Evolutionary conservation across 2,888 invertebrate genomes (phyloP).

Genomic region (Papilio gigon): DNA sequence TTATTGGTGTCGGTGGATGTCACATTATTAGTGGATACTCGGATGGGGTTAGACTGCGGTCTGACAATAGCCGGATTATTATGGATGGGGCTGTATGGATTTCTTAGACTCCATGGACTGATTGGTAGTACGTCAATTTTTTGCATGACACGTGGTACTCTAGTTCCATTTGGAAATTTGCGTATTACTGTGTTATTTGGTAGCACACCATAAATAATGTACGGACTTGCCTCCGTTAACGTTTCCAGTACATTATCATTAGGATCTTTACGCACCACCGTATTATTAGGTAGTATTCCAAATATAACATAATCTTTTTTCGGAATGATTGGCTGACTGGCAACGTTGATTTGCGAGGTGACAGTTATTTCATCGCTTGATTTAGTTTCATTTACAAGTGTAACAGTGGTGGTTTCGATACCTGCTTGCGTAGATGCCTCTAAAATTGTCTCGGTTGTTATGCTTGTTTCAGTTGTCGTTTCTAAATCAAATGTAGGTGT

Average conservation of each 20-base stretch:
- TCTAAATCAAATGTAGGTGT: slow-evolving; percentile 48
- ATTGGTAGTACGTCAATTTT: slow-evolving; percentile 84
- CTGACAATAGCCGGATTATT: slow-evolving; percentile 82
- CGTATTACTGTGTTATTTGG: slow-evolving; percentile 90
- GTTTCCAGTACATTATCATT: slow-evolving; percentile 85
- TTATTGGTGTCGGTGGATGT: slow-evolving; percentile 82
- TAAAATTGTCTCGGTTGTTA: slow-evolving; percentile 51
- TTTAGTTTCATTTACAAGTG: slow-evolving; percentile 51
- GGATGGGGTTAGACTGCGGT: slow-evolving; percentile 82
- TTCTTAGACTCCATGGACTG: slow-evolving; percentile 82
- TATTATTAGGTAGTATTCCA: slow-evolving; percentile 89
- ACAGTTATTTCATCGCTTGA: slow-evolving; percentile 53
- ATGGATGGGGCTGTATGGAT: slow-evolving; percentile 84
- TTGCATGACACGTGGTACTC: slow-evolving; percentile 86
- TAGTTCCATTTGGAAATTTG: slow-evolving; percentile 90
- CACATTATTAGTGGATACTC: slow-evolving; percentile 86
- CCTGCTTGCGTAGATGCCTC: slow-evolving; percentile 54
- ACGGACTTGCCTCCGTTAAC: slow-evolving; percentile 86
- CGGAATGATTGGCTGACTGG: slow-evolving; percentile 66
- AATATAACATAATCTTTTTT: slow-evolving; percentile 88
- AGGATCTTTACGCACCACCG: slow-evolving; percentile 89
- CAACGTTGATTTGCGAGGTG: slow-evolving; percentile 54
- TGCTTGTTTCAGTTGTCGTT: slow-evolving; percentile 44
- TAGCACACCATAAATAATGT: slow-evolving; percentile 88
- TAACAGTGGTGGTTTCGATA: slow-evolving; percentile 51